Evolutionary conservation across 1,140 invertebrate species (phyloP), one percentile per base, ranked within the genome.

Genomic region (Zaprionus africanus): DNA sequence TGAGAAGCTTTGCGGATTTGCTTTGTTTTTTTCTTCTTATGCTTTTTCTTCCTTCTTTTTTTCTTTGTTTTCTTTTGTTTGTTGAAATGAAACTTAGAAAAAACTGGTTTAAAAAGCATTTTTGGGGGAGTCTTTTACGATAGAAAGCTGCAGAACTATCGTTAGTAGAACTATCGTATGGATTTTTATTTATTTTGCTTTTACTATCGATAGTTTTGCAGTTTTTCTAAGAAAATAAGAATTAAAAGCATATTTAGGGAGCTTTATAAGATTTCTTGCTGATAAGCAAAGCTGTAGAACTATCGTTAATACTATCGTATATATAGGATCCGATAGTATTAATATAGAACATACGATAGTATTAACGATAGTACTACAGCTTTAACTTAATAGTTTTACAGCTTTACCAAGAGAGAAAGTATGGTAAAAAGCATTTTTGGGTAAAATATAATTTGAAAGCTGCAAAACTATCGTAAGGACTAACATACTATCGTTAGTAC

Each of bases 81-180:
- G 13, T 6, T 36, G 19, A 61, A 60, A 68, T 34, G 43, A 64
- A 38, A 49, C 19, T 26, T 24, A 5, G 17, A 19, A 26, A 22
- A 65, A 65, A 51, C 38, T 57, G 26, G 36, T 7, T 62, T 46
- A 63, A 70, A 56, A 70, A 56, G 19, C 46, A 51, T 59, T 60
- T 26, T 24, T 28, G 6, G 6, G 26, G 61, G 53, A 43, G 13
- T 19, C 26, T 58, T 46, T 63, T 64, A 6, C 46, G 57, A 41
- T 41, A 17, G 15, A 28, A 9, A 46, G n/a, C n/a, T 46, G 41
- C 41, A 43, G 0, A 43, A 43, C 41, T 43, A 43, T 43, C 41
- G 57, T 46, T 57, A 36, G 49, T 2, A 60, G 19, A 9, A 46
- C 12, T 43, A 17, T 43, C n/a, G n/a, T 17, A 9, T 7, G 3